Conservation (phyloP, 2,797 vertebrate genomes). For the Pipistrellus pipistrellus region DNA sequence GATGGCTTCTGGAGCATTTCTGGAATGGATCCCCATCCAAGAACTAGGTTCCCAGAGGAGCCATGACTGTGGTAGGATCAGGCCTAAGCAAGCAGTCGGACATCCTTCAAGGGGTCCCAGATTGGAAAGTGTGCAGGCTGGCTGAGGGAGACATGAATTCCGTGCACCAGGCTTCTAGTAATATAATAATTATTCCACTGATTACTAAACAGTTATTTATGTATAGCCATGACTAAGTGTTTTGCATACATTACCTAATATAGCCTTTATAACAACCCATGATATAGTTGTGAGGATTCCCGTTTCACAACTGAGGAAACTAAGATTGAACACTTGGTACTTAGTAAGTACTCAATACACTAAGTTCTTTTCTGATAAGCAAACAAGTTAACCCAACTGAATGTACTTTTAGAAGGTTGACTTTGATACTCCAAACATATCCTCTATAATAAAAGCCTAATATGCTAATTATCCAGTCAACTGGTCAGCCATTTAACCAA, state of each 20-base stretch:
- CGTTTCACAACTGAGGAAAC: conserved; percentile 28
- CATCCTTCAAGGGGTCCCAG: no score
- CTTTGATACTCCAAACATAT: background rate
- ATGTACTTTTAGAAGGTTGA: background rate
- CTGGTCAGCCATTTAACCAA: no score
- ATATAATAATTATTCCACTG: background rate
- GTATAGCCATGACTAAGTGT: background rate
- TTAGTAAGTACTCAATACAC: background rate
- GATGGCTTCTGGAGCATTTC: background rate
- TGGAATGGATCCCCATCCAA: background rate
- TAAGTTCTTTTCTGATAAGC: background rate
- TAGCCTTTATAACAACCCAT: background rate
- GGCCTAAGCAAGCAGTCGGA: no score
- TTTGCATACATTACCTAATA: background rate
- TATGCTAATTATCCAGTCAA: no score
- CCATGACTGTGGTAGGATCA: background rate
- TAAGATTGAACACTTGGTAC: background rate
- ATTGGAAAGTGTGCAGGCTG: no score
- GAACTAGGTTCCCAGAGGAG: background rate
- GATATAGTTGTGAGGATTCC: background rate
- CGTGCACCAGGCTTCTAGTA: no score
- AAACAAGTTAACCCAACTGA: background rate
- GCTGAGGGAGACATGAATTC: no score
- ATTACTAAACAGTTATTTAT: background rate
- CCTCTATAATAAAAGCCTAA: no score